Conservation (phyloP, 2,113 vertebrate genomes). For the Elephas maximus region DNA sequence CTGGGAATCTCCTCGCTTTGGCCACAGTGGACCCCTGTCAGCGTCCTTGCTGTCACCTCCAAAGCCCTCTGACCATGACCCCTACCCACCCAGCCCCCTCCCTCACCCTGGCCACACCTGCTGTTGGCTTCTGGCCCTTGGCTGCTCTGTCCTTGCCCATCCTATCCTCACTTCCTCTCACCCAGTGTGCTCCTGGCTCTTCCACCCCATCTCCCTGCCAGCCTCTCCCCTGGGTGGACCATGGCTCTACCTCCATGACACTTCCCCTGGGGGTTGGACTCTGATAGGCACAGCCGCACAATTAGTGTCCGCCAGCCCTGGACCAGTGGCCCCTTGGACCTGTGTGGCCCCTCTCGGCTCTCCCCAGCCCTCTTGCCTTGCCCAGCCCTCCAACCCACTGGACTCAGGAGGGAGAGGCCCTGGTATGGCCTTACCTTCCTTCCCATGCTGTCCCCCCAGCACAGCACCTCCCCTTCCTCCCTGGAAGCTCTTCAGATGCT, state of each 20-base stretch:
- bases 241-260: neutral
- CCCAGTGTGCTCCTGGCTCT: neutral
- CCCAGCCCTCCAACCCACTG: neutral
- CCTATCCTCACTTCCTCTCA: neutral
- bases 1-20: neutral
- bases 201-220: neutral
- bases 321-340: too few species aligned
- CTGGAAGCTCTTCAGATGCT: neutral
- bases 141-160: neutral
- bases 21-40: neutral
- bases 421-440: too few species aligned
- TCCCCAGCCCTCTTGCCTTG: neutral
- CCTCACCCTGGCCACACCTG: too few species aligned
- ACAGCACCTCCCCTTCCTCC: neutral
- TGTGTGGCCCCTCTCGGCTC: neutral
- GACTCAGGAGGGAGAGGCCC: neutral
- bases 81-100: too few species aligned
- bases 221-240: neutral
- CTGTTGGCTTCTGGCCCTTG: too few species aligned
- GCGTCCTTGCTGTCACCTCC: too few species aligned
- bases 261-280: neutral
- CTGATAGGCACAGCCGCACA: neutral
- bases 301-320: too few species aligned
- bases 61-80: neutral
- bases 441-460: neutral